These are phyloP conservation scores for Alligator mississippiensis DNA, from an alignment of 2,113 vertebrate species.

Conservation along the genomic window DNA sequence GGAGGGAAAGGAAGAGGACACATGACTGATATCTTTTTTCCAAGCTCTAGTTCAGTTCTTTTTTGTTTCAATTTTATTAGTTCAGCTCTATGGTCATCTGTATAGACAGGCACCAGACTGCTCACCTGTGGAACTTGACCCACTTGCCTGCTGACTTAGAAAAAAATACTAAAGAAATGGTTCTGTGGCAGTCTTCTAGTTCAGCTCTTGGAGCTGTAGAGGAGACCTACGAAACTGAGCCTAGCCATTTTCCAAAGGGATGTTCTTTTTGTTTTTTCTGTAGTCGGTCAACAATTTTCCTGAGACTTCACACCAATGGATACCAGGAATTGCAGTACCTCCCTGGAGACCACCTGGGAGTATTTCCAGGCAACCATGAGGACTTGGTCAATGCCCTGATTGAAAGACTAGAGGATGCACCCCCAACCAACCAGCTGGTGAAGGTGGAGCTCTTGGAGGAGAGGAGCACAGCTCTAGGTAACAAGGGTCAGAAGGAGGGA, in stretches of 20 bases:
- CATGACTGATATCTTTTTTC: neutral
- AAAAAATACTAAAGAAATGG: neutral
- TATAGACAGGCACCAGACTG: rapidly evolving
- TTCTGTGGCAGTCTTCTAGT: too few relatives aligned
- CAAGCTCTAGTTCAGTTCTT: neutral
- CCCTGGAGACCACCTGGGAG: slow-evolving; percentile 94
- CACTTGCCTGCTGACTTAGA: neutral
- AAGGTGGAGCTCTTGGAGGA: slow-evolving; percentile 96
- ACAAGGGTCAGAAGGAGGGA: neutral
- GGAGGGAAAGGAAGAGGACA: rapidly evolving
- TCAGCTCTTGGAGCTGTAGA: neutral
- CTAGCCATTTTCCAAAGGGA: rapidly evolving
- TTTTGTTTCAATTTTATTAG: neutral
- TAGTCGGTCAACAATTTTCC: slow-evolving; percentile 94
- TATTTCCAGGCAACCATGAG: slow-evolving; percentile 94
- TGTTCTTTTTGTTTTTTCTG: neutral
- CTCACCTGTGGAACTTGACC: neutral
- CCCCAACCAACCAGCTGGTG: slow-evolving; percentile 92
- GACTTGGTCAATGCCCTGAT: slow-evolving; percentile 92
- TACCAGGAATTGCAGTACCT: slow-evolving; percentile 89
- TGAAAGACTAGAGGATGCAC: slow-evolving; percentile 91
- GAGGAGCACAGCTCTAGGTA: slow-evolving; percentile 93
- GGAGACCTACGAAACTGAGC: neutral
- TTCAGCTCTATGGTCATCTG: rapidly evolving
- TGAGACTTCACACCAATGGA: slow-evolving; percentile 91